Evolutionary conservation across 2,888 invertebrate genomes (phyloP).

Genomic region (Zootermopsis nevadensis): DNA sequence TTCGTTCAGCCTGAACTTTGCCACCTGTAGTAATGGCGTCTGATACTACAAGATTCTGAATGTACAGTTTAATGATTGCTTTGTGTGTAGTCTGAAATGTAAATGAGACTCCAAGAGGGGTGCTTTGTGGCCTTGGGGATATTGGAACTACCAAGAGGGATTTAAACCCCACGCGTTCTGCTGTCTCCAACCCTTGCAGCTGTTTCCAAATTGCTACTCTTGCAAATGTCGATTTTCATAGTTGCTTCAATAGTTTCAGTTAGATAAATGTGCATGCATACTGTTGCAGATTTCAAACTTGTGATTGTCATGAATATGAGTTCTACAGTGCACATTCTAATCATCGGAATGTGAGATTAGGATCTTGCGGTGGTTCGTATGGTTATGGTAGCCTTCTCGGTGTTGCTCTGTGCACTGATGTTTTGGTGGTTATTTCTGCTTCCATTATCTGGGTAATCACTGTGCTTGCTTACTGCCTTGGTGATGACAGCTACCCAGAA

Average conservation of each 20-base stretch:
- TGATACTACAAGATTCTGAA: neutral
- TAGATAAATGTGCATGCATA: neutral
- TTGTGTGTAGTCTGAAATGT: conserved; percentile 34
- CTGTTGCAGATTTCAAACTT: neutral
- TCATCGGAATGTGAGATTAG: too few relatives aligned
- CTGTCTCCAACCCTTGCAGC: neutral
- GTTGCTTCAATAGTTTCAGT: neutral
- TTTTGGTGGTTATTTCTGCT: too few relatives aligned
- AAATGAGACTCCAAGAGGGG: conserved; percentile 33
- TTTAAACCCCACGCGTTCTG: neutral
- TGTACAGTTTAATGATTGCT: conserved; percentile 19
- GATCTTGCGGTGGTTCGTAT: too few relatives aligned
- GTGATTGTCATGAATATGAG: neutral
- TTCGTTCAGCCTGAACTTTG: neutral
- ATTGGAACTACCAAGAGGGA: conserved; percentile 6
- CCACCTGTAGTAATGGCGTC: conserved; percentile 7
- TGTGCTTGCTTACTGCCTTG: too few relatives aligned
- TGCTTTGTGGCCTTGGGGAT: conserved; percentile 11
- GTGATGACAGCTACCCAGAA: too few relatives aligned
- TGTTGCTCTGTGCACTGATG: too few relatives aligned
- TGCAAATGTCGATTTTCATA: neutral
- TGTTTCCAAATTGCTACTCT: conserved; percentile 31
- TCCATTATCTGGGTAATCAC: too few relatives aligned
- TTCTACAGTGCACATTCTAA: too few relatives aligned
- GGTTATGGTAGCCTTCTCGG: too few relatives aligned